phyloP scores from a whole-genome alignment of 1,140 invertebrate species.

The Periplaneta americana region DNA sequence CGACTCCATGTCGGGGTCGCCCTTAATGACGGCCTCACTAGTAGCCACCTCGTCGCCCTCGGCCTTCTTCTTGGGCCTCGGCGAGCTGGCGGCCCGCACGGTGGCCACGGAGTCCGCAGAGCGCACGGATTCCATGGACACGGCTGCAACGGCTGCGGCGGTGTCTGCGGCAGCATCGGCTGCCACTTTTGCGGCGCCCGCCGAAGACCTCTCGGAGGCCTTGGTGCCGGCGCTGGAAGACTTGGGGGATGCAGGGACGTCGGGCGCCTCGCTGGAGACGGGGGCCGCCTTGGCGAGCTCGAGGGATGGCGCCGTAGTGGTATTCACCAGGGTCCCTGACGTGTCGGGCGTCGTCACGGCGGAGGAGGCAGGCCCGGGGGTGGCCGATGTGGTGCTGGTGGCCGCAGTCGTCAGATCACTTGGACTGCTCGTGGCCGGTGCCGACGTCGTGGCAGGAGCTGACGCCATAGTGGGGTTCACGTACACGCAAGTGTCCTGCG shows the following conservation, averaged over 20 bases:
- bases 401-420: neutral
- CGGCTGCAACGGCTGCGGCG: neutral
- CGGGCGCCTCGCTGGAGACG: neutral
- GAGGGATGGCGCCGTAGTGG: neutral
- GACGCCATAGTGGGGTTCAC: neutral
- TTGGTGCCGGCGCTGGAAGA: neutral
- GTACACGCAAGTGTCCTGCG: neutral
- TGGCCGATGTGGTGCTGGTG: neutral
- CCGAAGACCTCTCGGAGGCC: neutral
- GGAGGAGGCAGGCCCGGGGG: neutral
- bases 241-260: neutral
- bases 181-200: no score
- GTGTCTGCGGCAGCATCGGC: no score
- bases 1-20: neutral
- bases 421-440: neutral
- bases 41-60: neutral
- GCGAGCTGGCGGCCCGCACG: neutral
- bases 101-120: neutral
- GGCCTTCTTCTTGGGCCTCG: neutral
- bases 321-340: neutral
- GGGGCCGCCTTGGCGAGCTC: neutral
- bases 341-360: neutral
- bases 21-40: neutral
- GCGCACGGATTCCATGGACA: neutral
- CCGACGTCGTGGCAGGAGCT: neutral